phyloP scores from a whole-genome alignment of 2,888 invertebrate genomes.

The Selenia dentaria region DNA sequence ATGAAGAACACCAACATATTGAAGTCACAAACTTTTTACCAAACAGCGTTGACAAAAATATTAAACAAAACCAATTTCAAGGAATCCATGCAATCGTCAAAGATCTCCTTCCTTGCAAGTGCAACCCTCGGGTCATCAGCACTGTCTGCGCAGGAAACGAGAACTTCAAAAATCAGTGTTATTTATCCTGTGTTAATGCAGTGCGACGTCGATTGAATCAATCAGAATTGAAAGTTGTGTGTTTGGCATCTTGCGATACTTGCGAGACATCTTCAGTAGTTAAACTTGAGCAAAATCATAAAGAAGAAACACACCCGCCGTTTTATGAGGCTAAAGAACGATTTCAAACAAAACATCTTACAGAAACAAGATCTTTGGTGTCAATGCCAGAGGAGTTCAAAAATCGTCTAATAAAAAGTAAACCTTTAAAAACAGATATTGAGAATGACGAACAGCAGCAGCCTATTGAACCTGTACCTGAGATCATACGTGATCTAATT shows the following conservation, averaged over 20 bases:
- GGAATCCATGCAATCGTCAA: background rate
- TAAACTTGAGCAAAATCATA: too few relatives aligned
- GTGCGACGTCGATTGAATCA: background rate
- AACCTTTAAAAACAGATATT: background rate
- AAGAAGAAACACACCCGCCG: too few relatives aligned
- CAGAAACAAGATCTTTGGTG: background rate
- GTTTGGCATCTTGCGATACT: background rate
- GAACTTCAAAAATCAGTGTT: background rate
- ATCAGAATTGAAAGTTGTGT: background rate
- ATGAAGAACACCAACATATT: too few relatives aligned
- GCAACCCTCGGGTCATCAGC: background rate
- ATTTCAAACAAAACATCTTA: too few relatives aligned
- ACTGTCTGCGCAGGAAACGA: background rate
- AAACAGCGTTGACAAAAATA: too few relatives aligned
- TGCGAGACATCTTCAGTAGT: background rate
- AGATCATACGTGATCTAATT: background rate
- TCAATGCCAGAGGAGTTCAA: background rate
- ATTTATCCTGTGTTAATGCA: background rate
- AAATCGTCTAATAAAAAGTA: background rate
- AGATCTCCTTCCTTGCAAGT: background rate
- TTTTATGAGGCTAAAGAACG: too few relatives aligned
- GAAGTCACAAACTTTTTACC: too few relatives aligned
- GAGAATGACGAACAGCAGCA: background rate
- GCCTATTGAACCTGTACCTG: background rate
- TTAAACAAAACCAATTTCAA: too few relatives aligned